Evolutionary conservation across 2,797 vertebrate species (phyloP).

Genomic region (Muraenolepis orangiensis): DNA sequence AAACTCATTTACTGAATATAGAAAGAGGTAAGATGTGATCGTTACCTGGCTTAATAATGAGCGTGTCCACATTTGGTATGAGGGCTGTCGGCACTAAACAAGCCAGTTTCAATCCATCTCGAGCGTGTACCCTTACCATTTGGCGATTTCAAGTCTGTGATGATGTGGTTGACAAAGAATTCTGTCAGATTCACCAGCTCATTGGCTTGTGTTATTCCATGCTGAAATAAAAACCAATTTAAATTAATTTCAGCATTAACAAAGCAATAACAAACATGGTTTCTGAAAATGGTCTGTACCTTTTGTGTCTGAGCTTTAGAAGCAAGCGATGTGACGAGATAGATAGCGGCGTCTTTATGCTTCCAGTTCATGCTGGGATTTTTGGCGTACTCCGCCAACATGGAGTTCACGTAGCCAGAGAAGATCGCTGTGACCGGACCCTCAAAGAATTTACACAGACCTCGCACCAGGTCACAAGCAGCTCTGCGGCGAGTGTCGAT

Average conservation of each 20-base stretch:
- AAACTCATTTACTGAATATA: constrained; percentile 91
- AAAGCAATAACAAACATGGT: not conserved
- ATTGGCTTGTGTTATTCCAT: constrained; percentile 98
- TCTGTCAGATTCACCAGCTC: constrained; percentile 95
- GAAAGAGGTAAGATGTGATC: constrained; percentile 7
- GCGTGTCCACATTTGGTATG: not conserved
- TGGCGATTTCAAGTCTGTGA: constrained; percentile 88
- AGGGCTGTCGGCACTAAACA: not conserved
- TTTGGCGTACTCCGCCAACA: constrained; percentile 93
- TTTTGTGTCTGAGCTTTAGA: constrained; percentile 99
- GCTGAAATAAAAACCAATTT: constrained; percentile 68
- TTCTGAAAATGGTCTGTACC: constrained; percentile 66
- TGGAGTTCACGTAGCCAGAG: constrained; percentile 96
- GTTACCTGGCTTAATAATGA: not conserved
- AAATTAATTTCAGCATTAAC: not conserved
- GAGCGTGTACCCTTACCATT: constrained; percentile 78
- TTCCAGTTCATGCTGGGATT: constrained; percentile 95
- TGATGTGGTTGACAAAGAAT: constrained; percentile 96
- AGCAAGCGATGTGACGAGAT: constrained; percentile 94
- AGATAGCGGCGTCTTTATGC: constrained; percentile 98
- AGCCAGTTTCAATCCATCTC: not conserved
- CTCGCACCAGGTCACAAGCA: constrained; percentile 94
- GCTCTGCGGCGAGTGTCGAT: constrained; percentile 96
- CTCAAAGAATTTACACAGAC: constrained; percentile 96
- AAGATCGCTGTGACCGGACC: constrained; percentile 97